Percentiles rank a stretch among this genome's conserved stretches.
Evolutionary conservation across 2,797 vertebrate species (phyloP).

Genomic region (Uromys caudimaculatus): DNA sequence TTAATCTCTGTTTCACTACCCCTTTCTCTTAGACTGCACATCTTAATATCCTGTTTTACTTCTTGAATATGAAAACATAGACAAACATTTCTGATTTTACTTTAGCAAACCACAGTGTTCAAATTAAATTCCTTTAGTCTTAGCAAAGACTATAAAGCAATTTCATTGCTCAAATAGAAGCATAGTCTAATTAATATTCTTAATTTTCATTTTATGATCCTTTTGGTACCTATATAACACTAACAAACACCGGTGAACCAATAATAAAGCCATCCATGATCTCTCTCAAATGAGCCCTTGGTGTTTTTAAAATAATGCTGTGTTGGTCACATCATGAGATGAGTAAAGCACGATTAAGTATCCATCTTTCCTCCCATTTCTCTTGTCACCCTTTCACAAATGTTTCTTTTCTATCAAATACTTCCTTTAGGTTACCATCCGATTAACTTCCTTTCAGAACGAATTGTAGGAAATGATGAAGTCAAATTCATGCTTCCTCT

Average conservation of each 20-base stretch:
- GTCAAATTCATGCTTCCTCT: slow-evolving; percentile 4
- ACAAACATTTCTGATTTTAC: slow-evolving; percentile 31
- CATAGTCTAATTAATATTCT: slow-evolving; percentile 36
- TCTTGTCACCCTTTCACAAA: background rate
- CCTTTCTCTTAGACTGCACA: background rate
- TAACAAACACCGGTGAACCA: slow-evolving; percentile 17
- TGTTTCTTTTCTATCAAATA: background rate
- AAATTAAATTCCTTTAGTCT: slow-evolving; percentile 11
- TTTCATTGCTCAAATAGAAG: slow-evolving; percentile 45
- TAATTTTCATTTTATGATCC: slow-evolving; percentile 50
- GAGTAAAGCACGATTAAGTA: background rate
- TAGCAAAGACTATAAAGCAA: slow-evolving; percentile 30
- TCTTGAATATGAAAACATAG: slow-evolving; percentile 31
- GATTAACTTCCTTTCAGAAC: slow-evolving; percentile 48
- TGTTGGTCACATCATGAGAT: slow-evolving; percentile 21
- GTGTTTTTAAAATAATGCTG: slow-evolving; percentile 33
- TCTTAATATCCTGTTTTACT: background rate
- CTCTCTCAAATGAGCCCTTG: background rate
- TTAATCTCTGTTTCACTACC: background rate
- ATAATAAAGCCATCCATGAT: background rate
- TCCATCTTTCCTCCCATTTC: background rate
- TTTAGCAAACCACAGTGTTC: background rate
- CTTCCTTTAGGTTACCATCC: slow-evolving; percentile 29
- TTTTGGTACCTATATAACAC: slow-evolving; percentile 2
- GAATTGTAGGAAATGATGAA: slow-evolving; percentile 26